phyloP scores from a whole-genome alignment of 2,888 invertebrate genomes.

The Epinotia bilunana region DNA sequence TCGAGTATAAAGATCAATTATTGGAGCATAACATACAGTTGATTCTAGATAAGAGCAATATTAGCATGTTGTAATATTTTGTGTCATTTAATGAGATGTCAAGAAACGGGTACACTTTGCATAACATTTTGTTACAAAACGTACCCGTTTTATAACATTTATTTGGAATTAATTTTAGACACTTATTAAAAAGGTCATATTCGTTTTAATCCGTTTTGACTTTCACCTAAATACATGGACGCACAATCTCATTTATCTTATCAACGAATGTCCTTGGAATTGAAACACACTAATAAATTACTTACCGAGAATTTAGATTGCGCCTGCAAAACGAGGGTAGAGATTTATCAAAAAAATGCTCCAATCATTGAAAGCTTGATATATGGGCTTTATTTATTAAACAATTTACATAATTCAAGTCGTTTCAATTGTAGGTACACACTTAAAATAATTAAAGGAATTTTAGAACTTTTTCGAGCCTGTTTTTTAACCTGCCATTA shows the following conservation, averaged over 20 bases:
- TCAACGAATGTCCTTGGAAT: constrained; percentile 31
- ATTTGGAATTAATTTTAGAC: background rate
- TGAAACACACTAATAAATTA: constrained; percentile 28
- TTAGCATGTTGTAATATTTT: background rate
- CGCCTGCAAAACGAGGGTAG: constrained; percentile 5
- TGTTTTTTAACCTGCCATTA: background rate
- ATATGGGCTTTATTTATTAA: background rate
- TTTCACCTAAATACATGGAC: constrained; percentile 32
- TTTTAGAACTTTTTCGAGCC: background rate
- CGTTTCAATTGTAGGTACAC: background rate
- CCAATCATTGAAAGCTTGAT: constrained; percentile 12
- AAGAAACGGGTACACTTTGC: background rate
- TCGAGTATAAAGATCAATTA: constrained; percentile 10
- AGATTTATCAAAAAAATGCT: constrained; percentile 27
- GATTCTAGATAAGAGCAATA: background rate
- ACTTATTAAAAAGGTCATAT: background rate
- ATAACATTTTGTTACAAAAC: background rate
- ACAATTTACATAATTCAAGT: background rate
- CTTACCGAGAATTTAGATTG: constrained; percentile 25
- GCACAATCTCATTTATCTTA: constrained; percentile 25
- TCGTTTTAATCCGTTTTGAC: background rate
- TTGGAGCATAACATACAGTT: background rate
- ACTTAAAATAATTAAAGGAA: background rate
- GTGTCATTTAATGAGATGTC: background rate
- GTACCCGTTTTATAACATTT: background rate